Percentiles rank a stretch among this genome's conserved stretches.
Evolutionary conservation across 2,113 vertebrate species (phyloP).

Genomic region (Pangasianodon gigas): DNA sequence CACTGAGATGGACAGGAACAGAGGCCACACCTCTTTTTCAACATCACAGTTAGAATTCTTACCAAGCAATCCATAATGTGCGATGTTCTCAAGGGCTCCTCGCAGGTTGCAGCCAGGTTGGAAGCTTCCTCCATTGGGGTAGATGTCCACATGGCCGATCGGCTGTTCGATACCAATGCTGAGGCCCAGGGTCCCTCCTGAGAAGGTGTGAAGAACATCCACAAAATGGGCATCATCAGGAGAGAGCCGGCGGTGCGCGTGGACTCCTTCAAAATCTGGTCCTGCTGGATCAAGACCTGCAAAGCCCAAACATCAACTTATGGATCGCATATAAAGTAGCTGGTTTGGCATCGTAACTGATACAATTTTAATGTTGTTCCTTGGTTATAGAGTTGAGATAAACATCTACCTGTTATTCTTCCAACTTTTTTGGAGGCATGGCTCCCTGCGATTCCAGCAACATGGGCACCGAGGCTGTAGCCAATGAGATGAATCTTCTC

Average conservation of each 20-base stretch:
- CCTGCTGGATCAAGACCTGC: constrained; percentile 94
- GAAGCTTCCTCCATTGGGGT: constrained; percentile 94
- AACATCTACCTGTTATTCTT: constrained; percentile 88
- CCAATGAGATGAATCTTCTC: constrained; percentile 91
- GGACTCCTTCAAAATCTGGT: constrained; percentile 90
- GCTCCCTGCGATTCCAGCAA: constrained; percentile 90
- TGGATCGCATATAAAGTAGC: background rate
- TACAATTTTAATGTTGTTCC: background rate
- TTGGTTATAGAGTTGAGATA: background rate
- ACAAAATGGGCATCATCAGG: constrained; percentile 91
- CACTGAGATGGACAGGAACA: too few species aligned
- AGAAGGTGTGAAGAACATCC: constrained; percentile 95
- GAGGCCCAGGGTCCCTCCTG: constrained; percentile 87
- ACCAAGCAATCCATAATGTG: background rate
- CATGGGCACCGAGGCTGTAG: constrained; percentile 94
- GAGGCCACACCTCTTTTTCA: too few species aligned
- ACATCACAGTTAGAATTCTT: constrained; percentile 64
- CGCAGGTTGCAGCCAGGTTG: constrained; percentile 92
- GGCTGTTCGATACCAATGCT: constrained; percentile 97
- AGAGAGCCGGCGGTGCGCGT: constrained; percentile 83
- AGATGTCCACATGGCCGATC: constrained; percentile 94
- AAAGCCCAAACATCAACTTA: background rate
- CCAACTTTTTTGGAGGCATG: constrained; percentile 87
- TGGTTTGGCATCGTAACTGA: background rate
- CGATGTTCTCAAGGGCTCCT: background rate